Percentiles rank a stretch among this genome's conserved stretches.
Conservation (phyloP, 2,113 vertebrate species). For the Narcine bancroftii region DNA sequence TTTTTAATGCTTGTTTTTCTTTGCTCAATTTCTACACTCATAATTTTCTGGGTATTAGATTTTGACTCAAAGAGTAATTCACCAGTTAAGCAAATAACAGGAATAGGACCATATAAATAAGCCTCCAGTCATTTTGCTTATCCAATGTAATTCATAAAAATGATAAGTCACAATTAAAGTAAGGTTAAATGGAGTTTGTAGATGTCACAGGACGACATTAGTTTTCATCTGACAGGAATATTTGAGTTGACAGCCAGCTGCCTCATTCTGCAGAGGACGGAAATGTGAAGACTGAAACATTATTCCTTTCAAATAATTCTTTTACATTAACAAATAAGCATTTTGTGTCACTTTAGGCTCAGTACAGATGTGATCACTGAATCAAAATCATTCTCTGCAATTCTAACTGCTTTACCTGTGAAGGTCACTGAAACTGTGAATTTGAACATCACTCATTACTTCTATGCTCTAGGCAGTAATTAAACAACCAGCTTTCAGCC, state of each 20-base stretch:
- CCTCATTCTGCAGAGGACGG: background rate
- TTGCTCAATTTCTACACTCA: background rate
- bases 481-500: background rate
- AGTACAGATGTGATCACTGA: constrained; percentile 22
- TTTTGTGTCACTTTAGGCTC: background rate
- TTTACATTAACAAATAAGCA: background rate
- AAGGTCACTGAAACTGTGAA: background rate
- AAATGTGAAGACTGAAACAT: background rate
- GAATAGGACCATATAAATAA: background rate
- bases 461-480: background rate
- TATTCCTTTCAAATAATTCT: background rate
- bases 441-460: background rate
- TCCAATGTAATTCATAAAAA: background rate
- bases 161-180: background rate
- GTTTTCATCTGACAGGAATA: background rate
- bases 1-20: background rate
- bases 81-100: background rate
- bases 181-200: background rate
- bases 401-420: background rate
- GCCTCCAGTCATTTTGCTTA: background rate
- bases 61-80: background rate
- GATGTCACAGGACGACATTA: background rate
- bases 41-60: background rate
- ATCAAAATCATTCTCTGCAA: background rate
- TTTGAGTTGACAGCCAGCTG: background rate